These are phyloP conservation scores for Rhodophaea formosa DNA, from an alignment of 2,888 invertebrate species.

Conservation along the genomic window DNA sequence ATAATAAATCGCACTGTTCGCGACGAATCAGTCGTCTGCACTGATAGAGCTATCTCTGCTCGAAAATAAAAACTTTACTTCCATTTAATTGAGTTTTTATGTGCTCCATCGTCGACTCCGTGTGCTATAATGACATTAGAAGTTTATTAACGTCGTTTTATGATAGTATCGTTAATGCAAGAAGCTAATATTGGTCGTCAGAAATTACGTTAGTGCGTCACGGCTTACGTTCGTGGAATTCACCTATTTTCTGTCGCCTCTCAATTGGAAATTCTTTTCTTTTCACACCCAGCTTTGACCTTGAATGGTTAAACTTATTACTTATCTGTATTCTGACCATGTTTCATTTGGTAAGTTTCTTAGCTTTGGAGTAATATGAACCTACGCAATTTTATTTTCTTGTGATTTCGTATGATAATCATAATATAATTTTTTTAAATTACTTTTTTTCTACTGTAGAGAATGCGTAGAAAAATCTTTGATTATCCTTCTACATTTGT, in stretches of 20 bases:
- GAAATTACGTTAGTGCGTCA: slow-evolving; percentile 8
- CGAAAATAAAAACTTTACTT: slow-evolving; percentile 13
- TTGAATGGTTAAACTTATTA: not conserved
- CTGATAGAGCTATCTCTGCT: slow-evolving; percentile 6
- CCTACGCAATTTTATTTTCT: too few relatives aligned
- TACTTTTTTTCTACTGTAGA: too few relatives aligned
- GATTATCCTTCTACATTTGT: too few relatives aligned
- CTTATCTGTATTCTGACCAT: too few relatives aligned
- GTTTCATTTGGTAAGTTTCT: too few relatives aligned
- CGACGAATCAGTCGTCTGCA: not conserved
- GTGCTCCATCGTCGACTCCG: slow-evolving; percentile 14
- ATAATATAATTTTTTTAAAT: too few relatives aligned
- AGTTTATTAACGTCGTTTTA: slow-evolving; percentile 16
- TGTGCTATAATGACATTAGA: slow-evolving; percentile 14
- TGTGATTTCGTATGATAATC: too few relatives aligned
- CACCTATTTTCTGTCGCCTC: not conserved
- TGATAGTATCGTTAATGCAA: slow-evolving; percentile 17
- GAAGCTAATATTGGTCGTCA: slow-evolving; percentile 10
- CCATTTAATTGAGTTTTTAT: slow-evolving; percentile 10
- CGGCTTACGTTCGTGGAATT: not conserved
- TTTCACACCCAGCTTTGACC: not conserved
- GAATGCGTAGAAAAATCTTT: too few relatives aligned
- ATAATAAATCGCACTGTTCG: slow-evolving; percentile 10
- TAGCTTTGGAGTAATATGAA: too few relatives aligned
- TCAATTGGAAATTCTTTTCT: not conserved